These are phyloP conservation scores for Drosophila santomea DNA, from an alignment of 1,140 invertebrate genomes.

Conservation along the genomic window DNA sequence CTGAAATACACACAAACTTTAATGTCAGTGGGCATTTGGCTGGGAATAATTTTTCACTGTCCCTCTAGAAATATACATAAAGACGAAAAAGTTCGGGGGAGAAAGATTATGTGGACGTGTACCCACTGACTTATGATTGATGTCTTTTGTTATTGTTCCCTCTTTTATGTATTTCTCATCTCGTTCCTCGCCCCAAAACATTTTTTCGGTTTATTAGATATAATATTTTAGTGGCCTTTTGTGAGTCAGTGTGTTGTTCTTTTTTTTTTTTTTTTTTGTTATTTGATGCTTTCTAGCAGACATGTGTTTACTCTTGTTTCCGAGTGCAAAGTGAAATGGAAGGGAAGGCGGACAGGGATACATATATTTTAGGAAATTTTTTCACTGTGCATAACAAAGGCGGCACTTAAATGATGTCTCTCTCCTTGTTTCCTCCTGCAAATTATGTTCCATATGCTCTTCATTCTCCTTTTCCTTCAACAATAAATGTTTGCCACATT, in stretches of 20 bases:
- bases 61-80: slow-evolving; percentile 57
- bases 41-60: slow-evolving; percentile 41
- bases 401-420: slow-evolving; percentile 61
- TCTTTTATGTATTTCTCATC: slow-evolving; percentile 45
- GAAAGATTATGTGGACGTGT: slow-evolving; percentile 71
- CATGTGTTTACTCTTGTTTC: slow-evolving; percentile 77
- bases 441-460: slow-evolving; percentile 64
- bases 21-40: slow-evolving; percentile 36
- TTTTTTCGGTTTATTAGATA: slow-evolving; percentile 75
- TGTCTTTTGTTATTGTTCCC: slow-evolving; percentile 74
- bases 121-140: slow-evolving; percentile 78
- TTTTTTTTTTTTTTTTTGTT: slow-evolving; percentile 34
- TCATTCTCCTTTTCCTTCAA: slow-evolving; percentile 6
- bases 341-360: slow-evolving; percentile 1
- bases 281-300: slow-evolving; percentile 64
- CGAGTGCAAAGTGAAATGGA: slow-evolving; percentile 19
- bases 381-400: slow-evolving; percentile 63
- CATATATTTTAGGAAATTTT: slow-evolving; percentile 44
- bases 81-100: slow-evolving; percentile 13
- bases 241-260: slow-evolving; percentile 11
- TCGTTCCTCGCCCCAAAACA: slow-evolving; percentile 15
- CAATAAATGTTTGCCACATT: slow-evolving; percentile 73
- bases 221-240: slow-evolving; percentile 80
- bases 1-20: slow-evolving; percentile 29
- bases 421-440: slow-evolving; percentile 50